These are phyloP conservation scores for Callipepla squamata DNA, from an alignment of 2,113 vertebrate genomes.

Conservation along the genomic window DNA sequence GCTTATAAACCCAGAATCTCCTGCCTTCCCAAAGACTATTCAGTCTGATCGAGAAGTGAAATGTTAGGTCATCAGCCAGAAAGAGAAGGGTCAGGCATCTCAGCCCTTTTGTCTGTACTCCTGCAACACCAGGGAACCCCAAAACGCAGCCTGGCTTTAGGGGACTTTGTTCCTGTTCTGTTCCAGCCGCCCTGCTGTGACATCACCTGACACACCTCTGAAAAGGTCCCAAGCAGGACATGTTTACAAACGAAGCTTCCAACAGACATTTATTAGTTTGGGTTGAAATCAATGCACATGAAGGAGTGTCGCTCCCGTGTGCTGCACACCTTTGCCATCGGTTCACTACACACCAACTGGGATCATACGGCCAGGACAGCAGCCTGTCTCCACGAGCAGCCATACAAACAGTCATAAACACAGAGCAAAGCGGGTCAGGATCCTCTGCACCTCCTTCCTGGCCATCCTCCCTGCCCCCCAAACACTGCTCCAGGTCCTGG, in stretches of 20 bases:
- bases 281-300: not conserved
- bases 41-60: not conserved
- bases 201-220: not conserved
- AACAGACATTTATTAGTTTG: conserved; percentile 38
- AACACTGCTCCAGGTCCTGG: not conserved
- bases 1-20: not conserved
- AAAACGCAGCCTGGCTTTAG: not conserved
- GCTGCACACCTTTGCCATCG: not conserved
- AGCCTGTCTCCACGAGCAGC: not conserved
- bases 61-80: not conserved
- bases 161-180: not conserved
- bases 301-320: rapidly evolving
- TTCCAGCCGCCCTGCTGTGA: not conserved
- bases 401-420: not conserved
- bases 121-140: not conserved
- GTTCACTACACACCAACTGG: not conserved
- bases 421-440: not conserved
- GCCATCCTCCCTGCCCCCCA: not conserved
- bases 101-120: not conserved
- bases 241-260: not conserved
- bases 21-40: not conserved
- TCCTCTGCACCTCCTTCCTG: not conserved
- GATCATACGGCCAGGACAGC: not conserved
- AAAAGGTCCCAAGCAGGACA: not conserved
- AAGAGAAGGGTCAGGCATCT: rapidly evolving